Evolutionary conservation across 2,888 invertebrate genomes (phyloP).

Genomic region (Malthinus flaveolus): DNA sequence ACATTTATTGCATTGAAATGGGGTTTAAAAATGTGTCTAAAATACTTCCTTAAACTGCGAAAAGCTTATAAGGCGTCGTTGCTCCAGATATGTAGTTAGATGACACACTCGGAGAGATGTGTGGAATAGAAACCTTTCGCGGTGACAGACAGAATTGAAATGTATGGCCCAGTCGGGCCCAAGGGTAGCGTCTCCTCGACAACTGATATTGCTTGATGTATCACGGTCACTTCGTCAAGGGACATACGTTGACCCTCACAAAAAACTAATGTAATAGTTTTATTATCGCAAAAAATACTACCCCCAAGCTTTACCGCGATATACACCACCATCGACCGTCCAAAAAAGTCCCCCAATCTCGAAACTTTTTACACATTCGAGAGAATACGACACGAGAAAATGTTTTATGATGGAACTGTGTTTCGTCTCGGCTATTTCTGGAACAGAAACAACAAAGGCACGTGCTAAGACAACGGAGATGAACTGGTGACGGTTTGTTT

Average conservation of each 20-base stretch:
- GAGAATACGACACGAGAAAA: conserved; percentile 38
- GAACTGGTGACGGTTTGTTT: conserved; percentile 43
- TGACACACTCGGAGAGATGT: conserved; percentile 28
- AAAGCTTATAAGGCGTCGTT: background rate
- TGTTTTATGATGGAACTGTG: conserved; percentile 41
- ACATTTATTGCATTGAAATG: conserved; percentile 15
- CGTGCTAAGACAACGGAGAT: conserved; percentile 38
- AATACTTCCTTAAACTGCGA: background rate
- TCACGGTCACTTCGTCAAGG: conserved; percentile 55
- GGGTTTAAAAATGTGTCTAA: conserved; percentile 3
- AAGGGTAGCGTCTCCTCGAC: conserved; percentile 51
- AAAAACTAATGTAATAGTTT: conserved; percentile 57
- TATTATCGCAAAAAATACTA: conserved; percentile 45
- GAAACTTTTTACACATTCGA: conserved; percentile 40
- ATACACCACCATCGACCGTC: background rate
- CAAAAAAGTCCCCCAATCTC: conserved; percentile 30
- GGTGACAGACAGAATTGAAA: conserved; percentile 56
- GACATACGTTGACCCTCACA: conserved; percentile 47
- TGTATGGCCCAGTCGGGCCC: conserved; percentile 53
- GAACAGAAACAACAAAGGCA: conserved; percentile 38
- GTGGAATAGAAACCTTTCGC: conserved; percentile 27
- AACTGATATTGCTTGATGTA: conserved; percentile 57
- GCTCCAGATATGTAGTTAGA: conserved; percentile 28
- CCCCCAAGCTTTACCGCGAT: conserved; percentile 13
- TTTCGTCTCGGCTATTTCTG: conserved; percentile 44